Percentiles rank a stretch among this genome's conserved stretches.
phyloP scores from a whole-genome alignment of 2,113 vertebrate genomes.

The Sylvietta virens region DNA sequence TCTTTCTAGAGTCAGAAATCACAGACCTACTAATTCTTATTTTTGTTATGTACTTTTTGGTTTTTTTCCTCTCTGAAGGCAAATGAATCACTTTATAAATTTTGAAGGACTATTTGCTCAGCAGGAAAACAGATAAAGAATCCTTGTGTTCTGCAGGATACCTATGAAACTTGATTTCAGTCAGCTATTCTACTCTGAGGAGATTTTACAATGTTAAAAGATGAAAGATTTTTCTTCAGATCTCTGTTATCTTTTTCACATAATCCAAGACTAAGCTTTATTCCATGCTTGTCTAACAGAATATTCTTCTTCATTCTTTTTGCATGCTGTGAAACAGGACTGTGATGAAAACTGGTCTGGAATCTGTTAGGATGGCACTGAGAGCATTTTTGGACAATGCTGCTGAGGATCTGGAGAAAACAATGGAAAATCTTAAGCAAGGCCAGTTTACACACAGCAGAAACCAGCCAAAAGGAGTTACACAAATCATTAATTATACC shows the following conservation, averaged over 20 bases:
- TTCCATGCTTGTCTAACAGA: not conserved
- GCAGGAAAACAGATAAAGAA: not conserved
- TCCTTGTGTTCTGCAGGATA: not conserved
- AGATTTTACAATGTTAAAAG: not conserved
- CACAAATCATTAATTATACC: constrained; percentile 97
- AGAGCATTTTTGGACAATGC: constrained; percentile 86
- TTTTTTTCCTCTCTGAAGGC: not conserved
- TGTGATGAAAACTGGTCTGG: constrained; percentile 95
- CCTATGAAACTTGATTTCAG: not conserved
- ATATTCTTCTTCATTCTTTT: not conserved
- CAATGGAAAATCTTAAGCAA: constrained; percentile 90
- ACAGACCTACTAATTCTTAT: not conserved
- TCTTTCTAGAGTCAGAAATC: not conserved
- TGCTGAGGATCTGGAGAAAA: constrained; percentile 91
- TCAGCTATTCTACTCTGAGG: not conserved
- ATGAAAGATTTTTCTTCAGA: not conserved
- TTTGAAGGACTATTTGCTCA: not conserved
- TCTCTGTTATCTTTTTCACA: not conserved
- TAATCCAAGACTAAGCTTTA: not conserved
- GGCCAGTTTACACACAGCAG: constrained; percentile 93
- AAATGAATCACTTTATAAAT: not conserved
- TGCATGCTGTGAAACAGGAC: constrained; percentile 73
- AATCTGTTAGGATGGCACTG: constrained; percentile 86
- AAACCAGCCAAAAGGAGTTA: constrained; percentile 84
- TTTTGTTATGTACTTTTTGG: not conserved